These are phyloP conservation scores for Tupiocoris notatus DNA, from an alignment of 2,888 invertebrate species.

Conservation along the genomic window DNA sequence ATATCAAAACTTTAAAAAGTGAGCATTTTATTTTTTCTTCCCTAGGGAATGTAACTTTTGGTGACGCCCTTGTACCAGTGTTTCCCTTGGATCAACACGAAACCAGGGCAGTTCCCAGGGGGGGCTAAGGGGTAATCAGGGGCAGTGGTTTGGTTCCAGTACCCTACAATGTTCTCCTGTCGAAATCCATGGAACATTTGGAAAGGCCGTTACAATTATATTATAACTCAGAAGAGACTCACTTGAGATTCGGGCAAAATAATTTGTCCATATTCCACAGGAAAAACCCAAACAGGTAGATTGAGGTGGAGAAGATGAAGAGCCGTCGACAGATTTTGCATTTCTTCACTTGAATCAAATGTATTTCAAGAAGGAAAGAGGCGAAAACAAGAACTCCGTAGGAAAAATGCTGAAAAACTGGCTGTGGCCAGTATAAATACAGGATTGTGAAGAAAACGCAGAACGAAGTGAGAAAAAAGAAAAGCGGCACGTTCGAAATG, in stretches of 20 bases:
- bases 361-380: slow-evolving; percentile 50
- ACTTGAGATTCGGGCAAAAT: slow-evolving; percentile 53
- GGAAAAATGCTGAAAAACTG: slow-evolving; percentile 53
- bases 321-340: slow-evolving; percentile 49
- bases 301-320: slow-evolving; percentile 47
- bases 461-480: slow-evolving; percentile 45
- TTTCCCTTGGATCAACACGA: too few relatives aligned
- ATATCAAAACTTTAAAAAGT: too few relatives aligned
- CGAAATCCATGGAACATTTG: too few relatives aligned
- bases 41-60: too few relatives aligned
- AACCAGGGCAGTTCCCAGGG: too few relatives aligned
- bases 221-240: slow-evolving; percentile 42
- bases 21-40: too few relatives aligned
- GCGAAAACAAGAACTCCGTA: slow-evolving; percentile 53
- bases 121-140: too few relatives aligned
- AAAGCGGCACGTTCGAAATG: slow-evolving; percentile 46
- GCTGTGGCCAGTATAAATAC: slow-evolving; percentile 51
- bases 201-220: too few relatives aligned
- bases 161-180: too few relatives aligned
- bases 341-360: slow-evolving; percentile 46
- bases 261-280: slow-evolving; percentile 56
- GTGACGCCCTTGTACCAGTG: too few relatives aligned
- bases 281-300: slow-evolving; percentile 54
- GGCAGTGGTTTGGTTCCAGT: too few relatives aligned
- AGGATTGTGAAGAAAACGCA: slow-evolving; percentile 48